Conservation (phyloP, 2,797 vertebrate genomes). For the Bradypodion pumilum region DNA sequence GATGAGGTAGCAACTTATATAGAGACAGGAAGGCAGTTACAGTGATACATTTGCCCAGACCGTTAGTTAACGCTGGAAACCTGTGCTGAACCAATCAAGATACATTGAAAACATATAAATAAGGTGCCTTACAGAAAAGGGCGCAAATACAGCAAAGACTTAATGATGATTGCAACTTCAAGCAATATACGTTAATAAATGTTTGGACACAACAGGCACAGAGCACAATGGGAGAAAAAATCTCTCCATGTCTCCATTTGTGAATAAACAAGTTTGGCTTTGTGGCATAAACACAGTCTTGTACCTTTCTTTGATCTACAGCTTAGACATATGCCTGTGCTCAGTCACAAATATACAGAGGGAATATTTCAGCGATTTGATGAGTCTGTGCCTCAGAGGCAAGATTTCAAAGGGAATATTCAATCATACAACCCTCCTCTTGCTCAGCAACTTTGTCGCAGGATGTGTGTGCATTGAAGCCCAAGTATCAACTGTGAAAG, state of each 20-base stretch:
- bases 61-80: too few relatives aligned
- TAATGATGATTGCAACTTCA: too few relatives aligned
- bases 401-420: constrained; percentile 73
- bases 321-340: constrained; percentile 23
- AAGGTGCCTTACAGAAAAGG: too few relatives aligned
- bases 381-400: constrained; percentile 67
- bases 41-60: too few relatives aligned
- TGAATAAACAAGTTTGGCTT: constrained; percentile 19
- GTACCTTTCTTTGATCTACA: constrained; percentile 64
- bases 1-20: too few relatives aligned
- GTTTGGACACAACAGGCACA: too few relatives aligned
- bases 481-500: not conserved
- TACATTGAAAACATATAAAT: too few relatives aligned
- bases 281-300: constrained; percentile 53
- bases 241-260: not conserved
- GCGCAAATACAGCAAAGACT: too few relatives aligned
- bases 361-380: constrained; percentile 61
- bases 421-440: constrained; percentile 51
- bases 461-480: not conserved
- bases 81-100: too few relatives aligned
- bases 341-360: constrained; percentile 23
- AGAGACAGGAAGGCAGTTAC: too few relatives aligned
- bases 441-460: constrained; percentile 13
- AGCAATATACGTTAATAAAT: too few relatives aligned
- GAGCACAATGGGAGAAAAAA: too few relatives aligned